Conservation (phyloP, 2,888 invertebrate genomes). For the Hedychridium roseum region DNA sequence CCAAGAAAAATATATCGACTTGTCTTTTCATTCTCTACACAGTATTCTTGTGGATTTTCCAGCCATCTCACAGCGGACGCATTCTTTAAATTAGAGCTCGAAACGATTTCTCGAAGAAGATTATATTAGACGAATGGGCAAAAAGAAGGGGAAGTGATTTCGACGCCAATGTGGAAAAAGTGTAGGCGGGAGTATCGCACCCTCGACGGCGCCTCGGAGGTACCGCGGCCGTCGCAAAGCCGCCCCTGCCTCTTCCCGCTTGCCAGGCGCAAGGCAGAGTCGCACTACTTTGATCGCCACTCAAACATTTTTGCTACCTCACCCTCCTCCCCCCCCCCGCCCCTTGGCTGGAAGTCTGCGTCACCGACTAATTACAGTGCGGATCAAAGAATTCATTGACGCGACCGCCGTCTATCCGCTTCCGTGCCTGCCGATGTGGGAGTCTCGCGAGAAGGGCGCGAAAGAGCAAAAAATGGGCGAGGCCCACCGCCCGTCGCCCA, state of each 20-base stretch:
- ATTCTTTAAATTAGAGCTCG: too few relatives aligned
- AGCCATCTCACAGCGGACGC: too few relatives aligned
- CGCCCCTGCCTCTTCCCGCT: conserved; percentile 18
- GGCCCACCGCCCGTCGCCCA: too few relatives aligned
- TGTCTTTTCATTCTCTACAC: too few relatives aligned
- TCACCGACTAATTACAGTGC: conserved; percentile 61
- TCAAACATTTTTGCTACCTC: conserved; percentile 60
- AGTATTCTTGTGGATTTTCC: too few relatives aligned
- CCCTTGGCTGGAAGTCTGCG: conserved; percentile 30
- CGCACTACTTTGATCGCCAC: conserved; percentile 60
- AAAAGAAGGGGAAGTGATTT: too few relatives aligned
- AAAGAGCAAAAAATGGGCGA: too few relatives aligned
- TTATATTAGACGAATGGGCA: too few relatives aligned
- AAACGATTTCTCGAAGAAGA: too few relatives aligned
- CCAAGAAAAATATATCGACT: too few relatives aligned
- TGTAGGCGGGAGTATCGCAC: too few relatives aligned
- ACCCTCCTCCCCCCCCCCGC: conserved; percentile 31
- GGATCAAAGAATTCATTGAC: conserved; percentile 62
- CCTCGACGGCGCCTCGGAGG: not conserved
- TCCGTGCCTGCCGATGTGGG: conserved; percentile 39
- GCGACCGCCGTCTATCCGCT: conserved; percentile 23
- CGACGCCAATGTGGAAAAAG: too few relatives aligned
- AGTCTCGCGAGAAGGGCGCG: conserved; percentile 31
- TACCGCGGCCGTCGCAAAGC: conserved; percentile 2
- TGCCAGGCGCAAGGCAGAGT: conserved; percentile 42